Conservation (phyloP, 1,140 invertebrate species). For the Lineus longissimus region DNA sequence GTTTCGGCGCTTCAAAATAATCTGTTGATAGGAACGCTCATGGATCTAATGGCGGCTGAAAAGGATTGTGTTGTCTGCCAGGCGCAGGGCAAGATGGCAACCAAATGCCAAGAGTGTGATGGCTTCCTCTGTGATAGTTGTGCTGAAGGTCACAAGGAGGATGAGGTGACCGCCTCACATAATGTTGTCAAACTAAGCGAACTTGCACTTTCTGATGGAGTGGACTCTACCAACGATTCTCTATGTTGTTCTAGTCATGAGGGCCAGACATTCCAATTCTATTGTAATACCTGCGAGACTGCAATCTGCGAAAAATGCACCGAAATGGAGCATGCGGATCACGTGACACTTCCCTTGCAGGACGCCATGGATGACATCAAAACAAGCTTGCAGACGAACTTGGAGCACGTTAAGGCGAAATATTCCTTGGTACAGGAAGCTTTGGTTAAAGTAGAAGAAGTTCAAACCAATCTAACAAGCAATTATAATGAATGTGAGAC, state of each 20-base stretch:
- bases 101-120: conserved; percentile 50
- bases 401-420: conserved; percentile 52
- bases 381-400: conserved; percentile 45
- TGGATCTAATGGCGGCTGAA: conserved; percentile 48
- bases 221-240: conserved; percentile 20
- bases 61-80: conserved; percentile 37
- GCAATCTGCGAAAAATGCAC: conserved; percentile 59
- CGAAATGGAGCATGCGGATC: conserved; percentile 57
- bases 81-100: conserved; percentile 30
- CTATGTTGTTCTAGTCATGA: conserved; percentile 51
- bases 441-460: conserved; percentile 49
- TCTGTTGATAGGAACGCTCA: conserved; percentile 55
- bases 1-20: conserved; percentile 57
- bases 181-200: conserved; percentile 28
- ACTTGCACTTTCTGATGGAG: conserved; percentile 17
- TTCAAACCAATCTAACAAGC: conserved; percentile 39
- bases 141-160: conserved; percentile 28
- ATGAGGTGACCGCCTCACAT: conserved; percentile 14
- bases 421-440: conserved; percentile 53
- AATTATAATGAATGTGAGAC: conserved; percentile 45
- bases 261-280: conserved; percentile 56
- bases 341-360: conserved; percentile 52
- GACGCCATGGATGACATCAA: conserved; percentile 58
- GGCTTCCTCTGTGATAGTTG: conserved; percentile 47
- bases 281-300: conserved; percentile 59